Evolutionary conservation across 30 jellyfish, hydroid and myxozoan genomes (phyloP).

Genomic region (Aurelia sp.): DNA sequence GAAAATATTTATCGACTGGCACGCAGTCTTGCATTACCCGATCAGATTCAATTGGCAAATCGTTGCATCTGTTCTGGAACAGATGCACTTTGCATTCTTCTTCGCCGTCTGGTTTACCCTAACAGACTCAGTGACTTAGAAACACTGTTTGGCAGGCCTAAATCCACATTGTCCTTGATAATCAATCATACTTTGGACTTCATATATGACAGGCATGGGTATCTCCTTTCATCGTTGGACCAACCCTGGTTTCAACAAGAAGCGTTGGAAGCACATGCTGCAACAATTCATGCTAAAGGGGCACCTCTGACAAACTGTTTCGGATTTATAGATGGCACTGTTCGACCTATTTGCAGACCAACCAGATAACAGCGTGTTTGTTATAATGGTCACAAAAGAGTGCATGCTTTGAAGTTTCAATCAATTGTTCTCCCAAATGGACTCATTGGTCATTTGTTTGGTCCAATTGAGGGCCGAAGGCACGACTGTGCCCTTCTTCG

Average conservation of each 20-base stretch:
- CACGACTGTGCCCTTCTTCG: no score
- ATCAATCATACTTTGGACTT: not conserved
- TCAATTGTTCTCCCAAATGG: no score
- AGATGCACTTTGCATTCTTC: conserved; percentile 14
- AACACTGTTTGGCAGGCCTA: conserved; percentile 28
- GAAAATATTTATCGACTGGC: no score
- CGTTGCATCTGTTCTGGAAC: conserved; percentile 18
- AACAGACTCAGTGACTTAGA: not conserved
- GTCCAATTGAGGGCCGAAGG: no score
- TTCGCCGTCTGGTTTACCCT: conserved; percentile 7
- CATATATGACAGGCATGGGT: conserved; percentile 21
- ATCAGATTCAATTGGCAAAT: not conserved
- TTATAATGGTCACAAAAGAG: conserved; percentile 4
- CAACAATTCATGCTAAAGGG: conserved; percentile 21
- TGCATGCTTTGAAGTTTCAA: not conserved
- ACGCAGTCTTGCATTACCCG: not conserved
- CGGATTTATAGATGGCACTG: conserved; percentile 16
- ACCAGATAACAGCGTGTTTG: conserved; percentile 17
- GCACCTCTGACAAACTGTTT: conserved; percentile 19
- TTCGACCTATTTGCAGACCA: no score
- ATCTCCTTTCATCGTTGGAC: not conserved
- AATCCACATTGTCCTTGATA: conserved; percentile 12
- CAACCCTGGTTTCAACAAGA: no score
- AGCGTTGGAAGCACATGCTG: not conserved
- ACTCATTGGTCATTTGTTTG: no score